Base-by-base conservation (phyloP, 2,888 invertebrate genomes). In the Megamerina dolium region DNA sequence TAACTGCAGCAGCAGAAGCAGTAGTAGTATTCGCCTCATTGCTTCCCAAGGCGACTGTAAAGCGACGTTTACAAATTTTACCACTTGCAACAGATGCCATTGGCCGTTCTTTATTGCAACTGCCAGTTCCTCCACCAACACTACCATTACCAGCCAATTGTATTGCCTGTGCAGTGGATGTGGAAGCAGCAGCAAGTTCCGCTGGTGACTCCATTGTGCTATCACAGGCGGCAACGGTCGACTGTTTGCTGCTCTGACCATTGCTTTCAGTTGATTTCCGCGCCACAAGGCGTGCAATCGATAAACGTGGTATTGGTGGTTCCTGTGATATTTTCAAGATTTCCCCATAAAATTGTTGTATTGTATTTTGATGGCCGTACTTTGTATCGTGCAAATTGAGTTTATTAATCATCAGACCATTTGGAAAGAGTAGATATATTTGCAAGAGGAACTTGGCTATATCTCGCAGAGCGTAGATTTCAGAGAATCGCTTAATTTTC, bases 341-440 rank as follows among this genome's bases (percentile, higher is more conserved):
- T 14, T 67, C 62, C 2, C 48, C 48, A 32, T 65, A 61, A 3
- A 65, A 30, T 3, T 44, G 30, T 1, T 21, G 12, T 21, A 66
- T 62, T 3, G 29, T 3, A 1, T 18, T 12, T 0, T 59, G 59
- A 13, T 45, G 43, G 4, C 53, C 43, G 1, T 49, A 48, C 36
- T 47, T 59, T 0, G 66, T 63, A 1, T 50, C 43, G 0, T 47
- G 39, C 14, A 68, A 46, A 38, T 63, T 62, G 34, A 46, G 55
- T 38, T 64, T 65, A 23, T 55, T 61, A 1, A 67, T 45, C 6
- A 66, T 51, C 3, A 69, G 46, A 0, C 68, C 68, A 40, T 63
- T 69, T 4, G 60, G 60, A 36, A 69, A 68, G 21, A 67, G 56
- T 14, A 64, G 37, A 17, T 59, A 47, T 27, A 64, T 43, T 36